Conservation (phyloP, 2,797 vertebrate genomes). For the Taeniopygia guttata region DNA sequence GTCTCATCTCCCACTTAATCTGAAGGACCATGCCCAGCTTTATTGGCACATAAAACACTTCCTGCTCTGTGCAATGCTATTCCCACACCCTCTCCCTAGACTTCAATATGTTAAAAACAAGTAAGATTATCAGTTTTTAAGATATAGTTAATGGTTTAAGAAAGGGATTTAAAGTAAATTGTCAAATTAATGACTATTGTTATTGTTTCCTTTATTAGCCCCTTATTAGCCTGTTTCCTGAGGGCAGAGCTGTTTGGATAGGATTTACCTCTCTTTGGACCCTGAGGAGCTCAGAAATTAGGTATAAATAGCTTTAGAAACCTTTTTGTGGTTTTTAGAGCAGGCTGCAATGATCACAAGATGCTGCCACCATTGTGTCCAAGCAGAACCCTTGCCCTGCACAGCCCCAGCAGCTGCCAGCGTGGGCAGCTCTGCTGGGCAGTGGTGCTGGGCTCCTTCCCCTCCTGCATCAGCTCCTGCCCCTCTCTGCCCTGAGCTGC, state of each 20-base stretch:
- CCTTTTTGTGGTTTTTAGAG: neutral
- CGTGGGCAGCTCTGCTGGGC: neutral
- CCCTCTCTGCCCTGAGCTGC: neutral
- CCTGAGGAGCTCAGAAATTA: neutral
- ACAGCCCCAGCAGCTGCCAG: neutral
- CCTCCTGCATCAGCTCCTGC: neutral
- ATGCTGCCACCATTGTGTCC: neutral
- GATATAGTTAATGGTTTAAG: neutral
- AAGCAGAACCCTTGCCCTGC: neutral
- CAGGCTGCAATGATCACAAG: neutral
- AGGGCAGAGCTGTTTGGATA: neutral
- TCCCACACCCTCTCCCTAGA: neutral
- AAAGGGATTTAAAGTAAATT: neutral
- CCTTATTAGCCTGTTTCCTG: neutral
- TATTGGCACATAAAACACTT: neutral
- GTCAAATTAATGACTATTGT: neutral
- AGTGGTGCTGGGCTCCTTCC: neutral
- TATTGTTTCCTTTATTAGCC: neutral
- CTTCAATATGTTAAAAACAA: neutral
- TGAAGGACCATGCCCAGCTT: fast-evolving
- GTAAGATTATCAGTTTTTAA: neutral
- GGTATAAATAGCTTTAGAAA: neutral
- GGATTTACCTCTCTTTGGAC: neutral
- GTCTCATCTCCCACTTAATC: neutral
- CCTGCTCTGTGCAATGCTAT: neutral